Evolutionary conservation across 1,140 invertebrate genomes (phyloP), one percentile per base, ranked within the genome.

Genomic region (Aphaenogaster ashmeadi): DNA sequence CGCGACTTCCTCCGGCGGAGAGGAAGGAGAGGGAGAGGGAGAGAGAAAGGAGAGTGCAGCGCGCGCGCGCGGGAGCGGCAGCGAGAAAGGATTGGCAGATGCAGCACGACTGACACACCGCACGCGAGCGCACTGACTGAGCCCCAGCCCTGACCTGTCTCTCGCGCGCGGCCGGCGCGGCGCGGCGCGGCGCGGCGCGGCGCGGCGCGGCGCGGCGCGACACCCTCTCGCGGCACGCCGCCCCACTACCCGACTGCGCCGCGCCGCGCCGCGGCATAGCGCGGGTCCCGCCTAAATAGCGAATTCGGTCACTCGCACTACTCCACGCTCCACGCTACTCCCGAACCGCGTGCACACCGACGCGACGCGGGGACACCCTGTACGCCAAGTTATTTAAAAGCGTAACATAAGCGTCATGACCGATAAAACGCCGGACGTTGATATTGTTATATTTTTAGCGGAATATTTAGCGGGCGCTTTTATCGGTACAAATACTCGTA

Each of bases 141-240:
- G 89, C 90, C 92, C 92, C 90, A 91, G 91, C 92, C 92, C 93
- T 93, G 93, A 93, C 93, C 92, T 93, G 92, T 92, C 93, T 93
- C 88, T 41, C 64, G 13, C 27, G 87, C 60, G 54, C 60, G 87
- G 69, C 93, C 91, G 83, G 84, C 83, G 74, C 90, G 67, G 9
- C 27, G 71, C 52, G 21, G 21, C 58, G 72, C 13, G 50, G 41
- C 21, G 27, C 27, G 27, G 87, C 60, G 54, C 60, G 87, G 9
- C 27, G 71, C 52, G 21, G 21, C 58, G 72, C 13, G 50, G 41
- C 21, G 27, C 27, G 27, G 87, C 60, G 54, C 60, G 87, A 72
- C 93, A 90, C 90, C 91, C 86, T 87, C 87, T 91, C 87, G 86
- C 91, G 83, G 84, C 83, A 78, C 90, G 67, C 67, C 72, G 47